Base-by-base conservation (phyloP, 2,888 invertebrate species). In the Sinotaia quadrata region DNA sequence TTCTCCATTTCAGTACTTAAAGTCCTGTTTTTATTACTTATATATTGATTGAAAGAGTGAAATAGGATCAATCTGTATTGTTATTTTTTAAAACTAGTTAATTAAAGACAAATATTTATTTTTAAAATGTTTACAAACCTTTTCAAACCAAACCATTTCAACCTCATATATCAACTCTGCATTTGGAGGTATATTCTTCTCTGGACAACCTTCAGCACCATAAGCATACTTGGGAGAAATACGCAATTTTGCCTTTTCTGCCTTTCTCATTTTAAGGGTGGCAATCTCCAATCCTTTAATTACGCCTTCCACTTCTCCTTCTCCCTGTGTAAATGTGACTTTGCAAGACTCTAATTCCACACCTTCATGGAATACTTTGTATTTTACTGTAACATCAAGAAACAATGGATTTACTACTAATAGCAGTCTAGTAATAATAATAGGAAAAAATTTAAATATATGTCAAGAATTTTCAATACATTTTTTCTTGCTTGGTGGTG, bases 121-220 rank as follows among this genome's bases (percentile, higher is more conserved):
- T n/a, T n/a, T n/a, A n/a, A n/a, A n/a, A n/a, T n/a, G n/a, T n/a
- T n/a, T n/a, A n/a, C n/a, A n/a, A n/a, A 92, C 93, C 89, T 93
- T 94, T 88, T 97, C 97, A 86, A 97, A 97, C 77, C 91, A 92
- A 44, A 92, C 93, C 72, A 99, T 87, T 69, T 93, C 93, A 0
- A 98, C 92, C 18, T 91, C 91, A 87, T 97, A 98, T 10, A 74
- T 75, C n/a, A 88, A 70, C 37, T 76, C 75, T 0, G 95, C 92
- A 85, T 95, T 91, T 0, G 94, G 90, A 29, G 97, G 96, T 76
- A 98, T 93, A 67, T 91, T 90, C 59, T 93, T 91, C 61, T 92
- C 91, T 0, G 91, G 78, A 74, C 92, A 93, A 0, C 95, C 96
- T 63, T 87, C 85, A 0, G 89, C 84, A 65, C 94, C 94, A 90